These are phyloP conservation scores for Pedionomus torquatus DNA, from an alignment of 2,113 vertebrate species.

Conservation along the genomic window DNA sequence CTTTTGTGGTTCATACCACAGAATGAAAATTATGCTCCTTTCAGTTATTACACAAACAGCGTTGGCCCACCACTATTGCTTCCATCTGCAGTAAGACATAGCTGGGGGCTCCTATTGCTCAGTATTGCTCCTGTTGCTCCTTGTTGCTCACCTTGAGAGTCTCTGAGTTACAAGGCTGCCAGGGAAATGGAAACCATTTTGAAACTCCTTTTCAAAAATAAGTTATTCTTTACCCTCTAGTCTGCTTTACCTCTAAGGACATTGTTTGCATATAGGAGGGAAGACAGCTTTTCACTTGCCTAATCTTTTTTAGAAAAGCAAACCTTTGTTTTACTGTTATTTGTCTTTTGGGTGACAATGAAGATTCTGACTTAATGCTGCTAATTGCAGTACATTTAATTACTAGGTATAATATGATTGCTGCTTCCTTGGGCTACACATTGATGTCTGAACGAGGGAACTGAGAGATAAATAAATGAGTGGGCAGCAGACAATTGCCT, in stretches of 20 bases:
- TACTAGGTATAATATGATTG: neutral
- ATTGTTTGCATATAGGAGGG: neutral
- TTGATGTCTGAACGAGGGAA: neutral
- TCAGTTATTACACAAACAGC: neutral
- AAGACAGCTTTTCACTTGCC: neutral
- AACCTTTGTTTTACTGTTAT: neutral
- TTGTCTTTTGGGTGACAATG: neutral
- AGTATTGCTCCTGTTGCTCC: neutral
- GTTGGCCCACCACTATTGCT: neutral
- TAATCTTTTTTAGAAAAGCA: neutral
- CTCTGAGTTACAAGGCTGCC: neutral
- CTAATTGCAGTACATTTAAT: neutral
- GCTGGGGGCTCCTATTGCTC: neutral
- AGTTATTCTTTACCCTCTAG: neutral
- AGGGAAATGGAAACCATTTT: neutral
- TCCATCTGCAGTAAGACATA: neutral
- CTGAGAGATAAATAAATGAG: neutral
- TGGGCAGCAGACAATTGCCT: neutral
- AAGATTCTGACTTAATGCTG: neutral
- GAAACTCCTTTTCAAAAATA: neutral
- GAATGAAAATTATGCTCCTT: neutral
- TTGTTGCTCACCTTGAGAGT: neutral
- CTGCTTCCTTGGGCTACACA: neutral
- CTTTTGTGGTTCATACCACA: neutral
- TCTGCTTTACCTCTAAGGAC: neutral